These are phyloP conservation scores for Leptopilina syphax DNA, from an alignment of 2,888 invertebrate species.

Conservation along the genomic window DNA sequence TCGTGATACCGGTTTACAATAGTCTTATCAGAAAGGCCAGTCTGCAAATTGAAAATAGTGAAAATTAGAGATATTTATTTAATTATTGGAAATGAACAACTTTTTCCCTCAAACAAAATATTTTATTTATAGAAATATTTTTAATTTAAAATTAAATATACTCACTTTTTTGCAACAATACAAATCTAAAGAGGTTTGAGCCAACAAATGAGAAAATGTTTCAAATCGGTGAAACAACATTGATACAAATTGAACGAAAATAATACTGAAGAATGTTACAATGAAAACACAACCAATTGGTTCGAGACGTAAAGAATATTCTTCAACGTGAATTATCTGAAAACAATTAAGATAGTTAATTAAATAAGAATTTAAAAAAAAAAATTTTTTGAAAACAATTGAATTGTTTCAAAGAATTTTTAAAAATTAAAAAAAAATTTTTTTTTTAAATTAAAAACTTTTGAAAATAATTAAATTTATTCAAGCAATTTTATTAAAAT, in stretches of 20 bases:
- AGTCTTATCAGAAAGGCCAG: conserved; percentile 90
- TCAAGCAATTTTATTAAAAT: too few species aligned
- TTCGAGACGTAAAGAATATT: conserved; percentile 79
- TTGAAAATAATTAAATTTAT: too few species aligned
- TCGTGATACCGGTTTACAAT: conserved; percentile 86
- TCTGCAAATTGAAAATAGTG: conserved; percentile 79
- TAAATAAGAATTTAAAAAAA: too few species aligned
- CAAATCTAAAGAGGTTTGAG: conserved; percentile 94
- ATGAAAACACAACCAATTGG: conserved; percentile 82
- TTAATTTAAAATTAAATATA: background rate
- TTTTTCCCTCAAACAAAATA: background rate
- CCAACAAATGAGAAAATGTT: conserved; percentile 83
- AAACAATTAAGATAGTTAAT: background rate
- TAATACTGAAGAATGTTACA: conserved; percentile 80
- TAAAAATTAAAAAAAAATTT: too few species aligned
- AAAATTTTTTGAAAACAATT: too few species aligned
- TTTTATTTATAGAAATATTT: background rate
- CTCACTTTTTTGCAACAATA: conserved; percentile 87
- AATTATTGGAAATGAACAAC: background rate
- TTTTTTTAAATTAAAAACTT: too few species aligned
- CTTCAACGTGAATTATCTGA: conserved; percentile 72
- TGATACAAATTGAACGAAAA: conserved; percentile 81
- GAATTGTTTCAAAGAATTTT: too few species aligned
- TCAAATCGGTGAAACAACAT: conserved; percentile 83
- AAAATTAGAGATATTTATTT: background rate